Conservation (phyloP, 2,797 vertebrate genomes). For the Phoeniculus purpureus region DNA sequence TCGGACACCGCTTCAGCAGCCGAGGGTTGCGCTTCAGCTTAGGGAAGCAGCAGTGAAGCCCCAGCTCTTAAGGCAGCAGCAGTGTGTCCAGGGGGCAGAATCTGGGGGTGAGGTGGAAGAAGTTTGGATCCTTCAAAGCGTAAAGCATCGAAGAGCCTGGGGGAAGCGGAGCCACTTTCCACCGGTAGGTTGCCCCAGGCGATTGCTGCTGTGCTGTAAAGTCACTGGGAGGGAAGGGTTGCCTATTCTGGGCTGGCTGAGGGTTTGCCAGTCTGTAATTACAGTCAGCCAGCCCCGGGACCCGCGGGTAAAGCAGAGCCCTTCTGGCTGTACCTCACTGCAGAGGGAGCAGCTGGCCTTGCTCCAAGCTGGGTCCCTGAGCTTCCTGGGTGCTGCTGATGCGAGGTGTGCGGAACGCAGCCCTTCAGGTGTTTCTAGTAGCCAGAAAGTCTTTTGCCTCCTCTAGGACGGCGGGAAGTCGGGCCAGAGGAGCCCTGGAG, state of each 20-base stretch:
- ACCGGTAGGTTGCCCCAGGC: too few species aligned
- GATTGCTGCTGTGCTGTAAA: neutral
- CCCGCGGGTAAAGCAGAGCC: neutral
- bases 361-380: neutral
- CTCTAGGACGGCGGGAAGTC: constrained; percentile 65
- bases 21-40: neutral
- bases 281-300: neutral
- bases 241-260: neutral
- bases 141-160: too few species aligned
- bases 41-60: neutral
- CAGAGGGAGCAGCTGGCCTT: neutral
- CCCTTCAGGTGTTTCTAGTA: neutral
- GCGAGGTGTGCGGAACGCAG: neutral
- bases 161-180: too few species aligned
- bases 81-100: too few species aligned
- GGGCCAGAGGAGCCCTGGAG: constrained; percentile 62
- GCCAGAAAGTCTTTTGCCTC: neutral
- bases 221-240: neutral
- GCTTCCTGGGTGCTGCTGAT: neutral
- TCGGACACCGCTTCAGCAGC: too few species aligned
- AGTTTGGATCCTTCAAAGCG: too few species aligned
- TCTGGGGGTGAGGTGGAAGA: too few species aligned
- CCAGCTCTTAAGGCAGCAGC: too few species aligned
- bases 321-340: neutral
- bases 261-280: neutral